Conservation (phyloP, 2,888 invertebrate species). For the Drosophila imparisetae region DNA sequence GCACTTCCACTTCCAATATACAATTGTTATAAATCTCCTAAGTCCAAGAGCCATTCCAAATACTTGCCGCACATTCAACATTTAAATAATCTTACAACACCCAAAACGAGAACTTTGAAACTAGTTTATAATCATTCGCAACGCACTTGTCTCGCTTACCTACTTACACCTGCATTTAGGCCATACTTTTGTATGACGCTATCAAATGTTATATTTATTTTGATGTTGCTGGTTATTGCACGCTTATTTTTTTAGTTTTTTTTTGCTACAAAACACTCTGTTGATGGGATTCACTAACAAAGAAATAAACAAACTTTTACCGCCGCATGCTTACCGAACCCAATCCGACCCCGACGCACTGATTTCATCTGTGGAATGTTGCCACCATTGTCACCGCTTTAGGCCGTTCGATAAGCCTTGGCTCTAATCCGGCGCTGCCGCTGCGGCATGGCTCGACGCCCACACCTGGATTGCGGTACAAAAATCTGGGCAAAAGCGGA, state of each 20-base stretch:
- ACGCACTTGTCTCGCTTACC: neutral
- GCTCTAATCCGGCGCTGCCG: constrained; percentile 86
- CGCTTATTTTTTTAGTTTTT: neutral
- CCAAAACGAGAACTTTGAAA: neutral
- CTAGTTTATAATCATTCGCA: too few relatives aligned
- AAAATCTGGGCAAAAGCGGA: constrained; percentile 98
- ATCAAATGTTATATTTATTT: constrained; percentile 19
- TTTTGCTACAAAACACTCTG: constrained; percentile 16
- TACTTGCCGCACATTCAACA: neutral
- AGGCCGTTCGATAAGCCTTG: constrained; percentile 85
- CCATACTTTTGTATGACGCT: neutral
- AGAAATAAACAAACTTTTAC: constrained; percentile 40
- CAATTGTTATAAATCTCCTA: neutral
- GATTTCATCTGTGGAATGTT: constrained; percentile 22
- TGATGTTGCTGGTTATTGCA: constrained; percentile 55
- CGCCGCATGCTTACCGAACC: constrained; percentile 48
- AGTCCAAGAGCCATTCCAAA: neutral
- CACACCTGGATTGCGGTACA: constrained; percentile 93
- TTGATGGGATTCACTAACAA: constrained; percentile 32
- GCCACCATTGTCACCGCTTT: constrained; percentile 7
- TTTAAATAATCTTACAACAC: neutral
- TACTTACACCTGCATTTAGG: neutral
- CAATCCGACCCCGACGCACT: constrained; percentile 28
- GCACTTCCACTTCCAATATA: neutral
- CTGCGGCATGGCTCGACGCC: constrained; percentile 86